Conservation (phyloP, 2,797 vertebrate genomes). For the Hypotaenidia philippensis region DNA sequence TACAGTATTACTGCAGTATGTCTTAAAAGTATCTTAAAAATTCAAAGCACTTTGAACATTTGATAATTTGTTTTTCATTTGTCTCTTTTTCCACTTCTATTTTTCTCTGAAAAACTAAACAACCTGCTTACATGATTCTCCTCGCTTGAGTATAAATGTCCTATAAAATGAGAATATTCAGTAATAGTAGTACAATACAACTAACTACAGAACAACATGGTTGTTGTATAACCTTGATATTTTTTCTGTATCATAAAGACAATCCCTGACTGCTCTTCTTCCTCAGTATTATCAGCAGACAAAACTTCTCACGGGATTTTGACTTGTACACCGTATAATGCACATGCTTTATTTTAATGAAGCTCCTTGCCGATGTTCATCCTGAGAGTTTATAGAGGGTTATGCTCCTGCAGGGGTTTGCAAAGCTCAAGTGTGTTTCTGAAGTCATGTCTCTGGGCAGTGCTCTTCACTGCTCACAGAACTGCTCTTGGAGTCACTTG, state of each 20-base stretch:
- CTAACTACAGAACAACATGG: no score
- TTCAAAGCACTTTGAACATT: neutral
- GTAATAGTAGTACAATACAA: neutral
- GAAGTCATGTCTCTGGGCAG: neutral
- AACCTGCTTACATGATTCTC: neutral
- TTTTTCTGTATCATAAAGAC: neutral
- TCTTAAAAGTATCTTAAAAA: neutral
- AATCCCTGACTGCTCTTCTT: neutral
- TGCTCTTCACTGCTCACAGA: neutral
- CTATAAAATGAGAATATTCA: neutral
- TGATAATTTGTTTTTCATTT: neutral
- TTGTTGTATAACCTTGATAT: neutral
- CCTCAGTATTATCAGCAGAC: neutral
- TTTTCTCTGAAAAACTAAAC: neutral
- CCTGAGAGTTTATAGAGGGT: neutral
- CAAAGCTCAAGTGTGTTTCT: neutral
- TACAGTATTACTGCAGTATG: neutral
- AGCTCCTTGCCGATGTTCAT: neutral
- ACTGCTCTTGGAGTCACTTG: accelerated
- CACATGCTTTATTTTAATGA: neutral
- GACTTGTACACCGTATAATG: accelerated
- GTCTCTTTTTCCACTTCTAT: neutral
- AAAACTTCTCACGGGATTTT: neutral
- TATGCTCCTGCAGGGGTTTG: neutral
- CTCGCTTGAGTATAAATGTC: neutral